Percentiles rank a stretch among this genome's conserved stretches.
These are phyloP conservation scores for Tipula unca DNA, from an alignment of 2,888 invertebrate species.

Conservation along the genomic window DNA sequence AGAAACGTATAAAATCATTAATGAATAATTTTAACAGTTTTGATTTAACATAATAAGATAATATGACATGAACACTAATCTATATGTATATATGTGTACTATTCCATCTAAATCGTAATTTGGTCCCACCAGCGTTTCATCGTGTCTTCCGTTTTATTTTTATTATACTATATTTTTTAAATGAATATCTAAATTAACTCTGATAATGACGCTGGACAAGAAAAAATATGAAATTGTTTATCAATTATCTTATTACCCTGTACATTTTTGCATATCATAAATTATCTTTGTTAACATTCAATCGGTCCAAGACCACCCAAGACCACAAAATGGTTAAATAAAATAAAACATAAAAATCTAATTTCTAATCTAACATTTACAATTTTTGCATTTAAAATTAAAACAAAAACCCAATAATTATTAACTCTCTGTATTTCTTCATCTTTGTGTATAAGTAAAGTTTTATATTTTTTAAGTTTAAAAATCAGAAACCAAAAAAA, in stretches of 20 bases:
- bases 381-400: not conserved
- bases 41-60: too few species aligned
- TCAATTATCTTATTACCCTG: not conserved
- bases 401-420: not conserved
- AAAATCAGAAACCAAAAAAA: not conserved
- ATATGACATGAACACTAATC: too few species aligned
- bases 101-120: not conserved
- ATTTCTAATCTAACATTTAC: not conserved
- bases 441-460: not conserved
- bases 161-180: not conserved
- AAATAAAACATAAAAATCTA: not conserved
- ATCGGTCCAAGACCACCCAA: not conserved
- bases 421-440: not conserved
- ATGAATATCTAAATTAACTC: not conserved
- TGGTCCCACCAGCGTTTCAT: not conserved
- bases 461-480: not conserved
- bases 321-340: not conserved
- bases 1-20: too few species aligned
- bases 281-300: not conserved
- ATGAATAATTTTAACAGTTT: too few species aligned
- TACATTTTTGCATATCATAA: not conserved
- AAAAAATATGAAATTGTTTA: not conserved
- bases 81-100: too few species aligned
- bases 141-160: not conserved
- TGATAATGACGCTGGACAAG: not conserved